Base-by-base conservation (phyloP, 1,140 invertebrate species). In the Drosophila jambulina region DNA sequence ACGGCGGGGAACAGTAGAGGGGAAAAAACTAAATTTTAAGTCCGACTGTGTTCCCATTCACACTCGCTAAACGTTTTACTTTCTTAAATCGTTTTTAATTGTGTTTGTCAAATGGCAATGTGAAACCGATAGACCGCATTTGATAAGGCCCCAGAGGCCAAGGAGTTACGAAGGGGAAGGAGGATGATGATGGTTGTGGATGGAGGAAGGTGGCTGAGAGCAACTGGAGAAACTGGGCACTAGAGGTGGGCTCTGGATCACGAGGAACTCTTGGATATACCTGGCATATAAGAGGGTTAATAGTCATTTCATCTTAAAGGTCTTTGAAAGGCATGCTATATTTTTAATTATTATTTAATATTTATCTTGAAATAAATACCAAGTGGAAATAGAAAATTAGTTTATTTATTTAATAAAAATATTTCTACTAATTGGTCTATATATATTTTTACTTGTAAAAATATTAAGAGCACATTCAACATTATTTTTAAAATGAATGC, bases 21-120 rank as follows among this genome's bases (percentile, higher is more conserved):
- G 34, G 32, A 34, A 23, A 23, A 56, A 56, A 56, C 61, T 29
- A 43, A 54, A 53, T 36, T 60, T 42, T 45, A 36, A 23, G 56
- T 60, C 36, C 43, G 17, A 46, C 67, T 74, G 51, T 82, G 82
- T 87, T 68, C 85, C 84, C 84, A 88, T 90, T 88, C 84, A 88
- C 84, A 88, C 84, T 88, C 62, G 63, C 54, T 59, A 72, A 79
- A 79, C 85, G 70, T 90, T 88, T 90, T 88, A 90, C 84, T 88
- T 84, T 90, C 85, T 84, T 88, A 88, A 88, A 88, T 90, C 81
- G 84, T 88, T 90, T 88, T 88, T 88, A 88, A 88, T 88, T 74
- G 65, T 87, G 84, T 88, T 88, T 88, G 84, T 87, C 84, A 87
- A 87, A 84, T 87, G 84, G 84, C 83, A 87, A 87, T 87, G 84